Conservation (phyloP, 1,140 invertebrate species). For the Solenopsis invicta region DNA sequence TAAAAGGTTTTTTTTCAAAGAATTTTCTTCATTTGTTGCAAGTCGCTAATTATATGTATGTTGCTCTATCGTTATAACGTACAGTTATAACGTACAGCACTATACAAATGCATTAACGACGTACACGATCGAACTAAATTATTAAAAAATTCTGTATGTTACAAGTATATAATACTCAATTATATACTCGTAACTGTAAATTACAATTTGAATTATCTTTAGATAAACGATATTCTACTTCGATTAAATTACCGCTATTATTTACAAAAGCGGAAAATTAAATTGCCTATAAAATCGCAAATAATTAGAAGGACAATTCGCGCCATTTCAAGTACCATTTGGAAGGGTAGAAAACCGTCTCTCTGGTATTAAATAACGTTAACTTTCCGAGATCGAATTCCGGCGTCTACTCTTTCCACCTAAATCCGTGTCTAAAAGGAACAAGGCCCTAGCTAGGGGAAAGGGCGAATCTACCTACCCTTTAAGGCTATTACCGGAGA, state of each 20-base stretch:
- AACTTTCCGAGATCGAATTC: constrained; percentile 64
- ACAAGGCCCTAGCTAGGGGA: constrained; percentile 44
- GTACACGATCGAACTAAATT: neutral
- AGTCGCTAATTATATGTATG: neutral
- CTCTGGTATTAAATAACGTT: constrained; percentile 55
- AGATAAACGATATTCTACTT: neutral
- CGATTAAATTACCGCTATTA: neutral
- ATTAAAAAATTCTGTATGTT: constrained; percentile 10
- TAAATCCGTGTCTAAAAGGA: constrained; percentile 64
- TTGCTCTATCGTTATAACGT: neutral
- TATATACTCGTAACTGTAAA: neutral
- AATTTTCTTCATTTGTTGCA: neutral
- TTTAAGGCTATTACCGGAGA: constrained; percentile 83
- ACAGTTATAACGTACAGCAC: neutral
- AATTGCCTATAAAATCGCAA: neutral
- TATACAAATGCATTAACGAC: neutral
- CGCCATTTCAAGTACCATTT: constrained; percentile 28
- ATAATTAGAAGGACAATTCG: constrained; percentile 11
- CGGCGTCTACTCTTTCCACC: constrained; percentile 34
- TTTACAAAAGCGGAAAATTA: constrained; percentile 8
- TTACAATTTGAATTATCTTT: neutral
- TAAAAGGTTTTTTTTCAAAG: neutral
- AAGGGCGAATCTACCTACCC: constrained; percentile 63
- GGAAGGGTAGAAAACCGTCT: constrained; percentile 10
- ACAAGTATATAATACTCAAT: neutral